Evolutionary conservation across 1,140 invertebrate species (phyloP), one percentile per base, ranked within the genome.

Genomic region (Drosophila nikananu): DNA sequence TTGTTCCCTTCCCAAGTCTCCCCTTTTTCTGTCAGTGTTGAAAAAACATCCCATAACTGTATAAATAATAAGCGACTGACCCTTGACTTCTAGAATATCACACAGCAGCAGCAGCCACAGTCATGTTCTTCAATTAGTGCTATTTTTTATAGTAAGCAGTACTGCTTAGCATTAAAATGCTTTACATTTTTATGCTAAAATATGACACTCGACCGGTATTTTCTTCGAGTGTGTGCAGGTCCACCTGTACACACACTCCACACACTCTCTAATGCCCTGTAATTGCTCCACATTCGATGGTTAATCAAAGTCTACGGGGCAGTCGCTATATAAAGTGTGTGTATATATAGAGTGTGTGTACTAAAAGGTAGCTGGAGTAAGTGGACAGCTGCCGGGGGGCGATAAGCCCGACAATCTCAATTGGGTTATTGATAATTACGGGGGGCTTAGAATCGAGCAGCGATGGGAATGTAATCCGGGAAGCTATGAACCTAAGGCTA

Each of bases 361-460:
- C 12, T 9, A 17, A 10, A 15, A 2, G 52, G 13, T 2, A 21
- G 21, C 5, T 21, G 9, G 19, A 13, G 19, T 23, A 15, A 15
- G 46, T 8, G 15, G 25, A 21, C 30, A 35, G 27, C 27, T 55
- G 52, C 52, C 19, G 13, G 7, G 30, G 32, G 52, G 13, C 52
- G 51, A 57, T 64, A 64, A 64, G 51, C 51, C 35, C n/a, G 13
- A 52, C 58, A 65, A 62, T 62, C 58, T 44, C 21, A 44, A 65
- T 25, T 62, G 57, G 63, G 19, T 46, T 30, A 44, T 66, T 63
- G 39, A 66, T 44, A 66, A 63, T 63, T 63, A 44, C 57, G 44
- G 8, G 21, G 39, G n/a, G 57, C 63, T 44, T 12, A 42, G 1
- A 15, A 17, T n/a, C 17, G 52, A 44, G 15, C 12, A 3, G 19